Base-by-base conservation (phyloP, 2,797 vertebrate species). In the Buphagus erythrorhynchus region DNA sequence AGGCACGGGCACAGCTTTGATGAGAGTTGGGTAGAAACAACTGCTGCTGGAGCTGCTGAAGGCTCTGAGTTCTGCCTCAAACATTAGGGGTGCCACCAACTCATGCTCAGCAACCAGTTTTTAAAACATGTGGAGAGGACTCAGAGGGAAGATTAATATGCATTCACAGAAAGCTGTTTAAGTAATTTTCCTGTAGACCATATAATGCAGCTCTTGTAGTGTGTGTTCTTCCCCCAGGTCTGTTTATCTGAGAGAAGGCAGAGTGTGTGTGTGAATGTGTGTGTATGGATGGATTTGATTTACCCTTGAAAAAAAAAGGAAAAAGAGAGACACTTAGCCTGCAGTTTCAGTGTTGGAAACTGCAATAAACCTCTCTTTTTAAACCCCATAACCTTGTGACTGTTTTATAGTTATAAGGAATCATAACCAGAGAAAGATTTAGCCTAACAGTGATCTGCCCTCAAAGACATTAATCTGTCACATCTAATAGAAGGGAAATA, bases 371-470 rank as follows among this genome's bases (percentile, higher is more conserved):
- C 61, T 94, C 87, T 89, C 73, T 95, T 95, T 92, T 83, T 95
- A 95, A 93, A 91, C 14, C 42, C 42, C 51, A 74, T 85, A 94
- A 96, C 88, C 76, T 80, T 83, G 63, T 88, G 91, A 95, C 93
- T 95, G 84, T 93, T 96, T 97, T 93, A 97, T 71, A 94, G 92
- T 82, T 95, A 93, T 91, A 95, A 74, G 82, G 79, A 94, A 94
- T 91, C 86, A 95, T 94, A 96, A 96, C 90, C 93, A 93, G 87
- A 57, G 74, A 95, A 91, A 92, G 69, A 91, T 83, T 92, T 88
- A 94, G 78, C 52, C 88, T 93, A 92, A 89, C 88, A 91, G 71
- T 91, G 79, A 96, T 94, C 86, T 97, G 84, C 81, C 88, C 91
- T 94, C 75, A 81, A 87, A 93, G 83, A 95, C 86, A 86, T 96